Evolutionary conservation across 2,113 vertebrate genomes (phyloP), one percentile per base, ranked within the genome.

Genomic region (Pionites leucogaster): DNA sequence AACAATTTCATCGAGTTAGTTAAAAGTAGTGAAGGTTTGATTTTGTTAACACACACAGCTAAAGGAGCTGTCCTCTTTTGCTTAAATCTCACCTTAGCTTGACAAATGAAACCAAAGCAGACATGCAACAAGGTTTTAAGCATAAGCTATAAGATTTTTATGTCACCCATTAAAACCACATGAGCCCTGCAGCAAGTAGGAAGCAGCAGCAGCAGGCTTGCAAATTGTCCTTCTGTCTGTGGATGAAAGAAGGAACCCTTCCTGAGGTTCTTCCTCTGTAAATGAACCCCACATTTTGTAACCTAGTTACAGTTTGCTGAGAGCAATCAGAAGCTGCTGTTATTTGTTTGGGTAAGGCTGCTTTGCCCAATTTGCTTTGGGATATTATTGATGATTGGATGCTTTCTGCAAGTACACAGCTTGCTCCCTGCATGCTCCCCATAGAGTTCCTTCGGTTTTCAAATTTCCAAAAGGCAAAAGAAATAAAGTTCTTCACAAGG

Each of bases 141-240:
- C 24, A 52, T 60, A n/a, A 64, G 7, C 49, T 2, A 6, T 20
- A 15, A 1, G 41, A 4, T 14, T 3, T 10, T 14, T 3, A 1
- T 31, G 47, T 3, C 41, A 4, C 11, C 46, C 2, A 0, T 0
- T 0, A 4, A 20, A 57, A 1, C 41, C 0, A 3, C 1, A 8
- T 2, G 12, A 75, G 20, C 5, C 33, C 53, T 1, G 4, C 37
- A 17, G 31, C 11, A 1, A 11, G 63, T 6, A 25, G 31, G 22
- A 9, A 19, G 75, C 8, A 4, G 39, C 50, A 5, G 60, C 64
- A n/a, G 33, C 5, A 3, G 39, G 35, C 31, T 42, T 46, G 74
- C 44, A 14, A 39, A 49, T 27, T 2, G n/a, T 11, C 62, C 25
- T 17, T 37, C 35, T 1, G 1, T 3, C 50, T 22, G 31, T 0